Evolutionary conservation across 2,797 vertebrate species (phyloP), one percentile per base, ranked within the genome.

Genomic region (Cossypha heuglini): DNA sequence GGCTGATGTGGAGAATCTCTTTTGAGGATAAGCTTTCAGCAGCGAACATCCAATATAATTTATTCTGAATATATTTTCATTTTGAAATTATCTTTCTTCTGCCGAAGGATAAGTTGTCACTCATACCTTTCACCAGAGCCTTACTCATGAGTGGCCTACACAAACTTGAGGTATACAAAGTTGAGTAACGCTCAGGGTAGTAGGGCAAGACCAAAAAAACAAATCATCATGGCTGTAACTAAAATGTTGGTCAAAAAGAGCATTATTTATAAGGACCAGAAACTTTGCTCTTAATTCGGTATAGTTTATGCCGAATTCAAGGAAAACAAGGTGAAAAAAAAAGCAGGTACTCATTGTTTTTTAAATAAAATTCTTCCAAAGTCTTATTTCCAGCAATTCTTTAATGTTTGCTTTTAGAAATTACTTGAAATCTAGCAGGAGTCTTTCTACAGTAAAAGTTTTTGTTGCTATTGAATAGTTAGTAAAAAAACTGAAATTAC

Each of bases 171-270:
- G 3, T 52, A 11, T 9, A 33, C 31, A 66, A 62, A 90, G 35
- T 17, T 55, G 28, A 43, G 33, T 46, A 46, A 35, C 0, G 1
- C 35, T 72, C 12, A 29, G 48, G 14, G 16, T 45, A 49, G 26
- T 31, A 81, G 0, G 1, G 13, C 1, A 4, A 58, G 24, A 35
- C 19, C 63, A n/a, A 67, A 58, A 58, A 24, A 29, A 1, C 6
- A 71, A 57, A 13, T 67, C 5, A 4, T 59, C 0, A 0, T n/a
- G 59, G 5, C 55, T 73, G 38, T 72, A 1, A 1, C 13, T 21
- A 48, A 82, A 86, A 37, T 9, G 59, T 25, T 48, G 28, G 9
- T 82, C 31, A 33, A 64, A 77, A 74, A 48, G 6, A 25, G 3
- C 13, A 17, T 16, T 64, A 28, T 40, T 48, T 46, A 26, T 25